Evolutionary conservation across 2,113 vertebrate genomes (phyloP), one percentile per base, ranked within the genome.

Genomic region (Sminthopsis crassicaudata): DNA sequence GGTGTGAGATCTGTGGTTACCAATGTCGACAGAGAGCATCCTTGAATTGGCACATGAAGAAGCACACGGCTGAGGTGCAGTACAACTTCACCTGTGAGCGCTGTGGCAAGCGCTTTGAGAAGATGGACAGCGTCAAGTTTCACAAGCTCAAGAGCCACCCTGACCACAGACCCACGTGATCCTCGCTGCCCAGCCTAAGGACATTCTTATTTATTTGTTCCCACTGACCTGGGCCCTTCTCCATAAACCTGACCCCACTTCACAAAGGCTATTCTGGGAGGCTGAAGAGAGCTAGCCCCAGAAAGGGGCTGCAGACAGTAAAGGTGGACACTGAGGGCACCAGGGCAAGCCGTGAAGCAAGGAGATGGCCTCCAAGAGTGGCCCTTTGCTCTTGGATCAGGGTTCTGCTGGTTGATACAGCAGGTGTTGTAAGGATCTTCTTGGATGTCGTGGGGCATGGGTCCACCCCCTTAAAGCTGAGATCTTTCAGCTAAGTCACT

Each of bases 41-140:
- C 0, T 99, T 99, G 42, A 99, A 99, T 97, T 99, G 99, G 99
- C 99, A 99, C 98, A 99, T 99, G 99, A 99, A 99, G 98, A 99
- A 99, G 54, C 99, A 99, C 97, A 99, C 98, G 0, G 97, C 99
- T 0, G 99, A 99, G 84, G 98, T 99, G 11, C 99, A 99, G 96
- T 99, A 99, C 98, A 99, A 99, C 98, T 99, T 99, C 98, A 99
- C 99, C 36, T 99, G 99, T 0, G 99, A 99, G 95, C 98, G 99
- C 98, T 99, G 99, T 0, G 98, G 99, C 90, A 99, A 99, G 96
- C 98, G 99, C 96, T 99, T 99, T 0, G 99, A 99, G 98, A 99
- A 99, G 96, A 97, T 99, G 94, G 99, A 99, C 98, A 99, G 99
- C 22, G 99, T 99, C 67, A 99, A 99, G 94, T 99, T 99, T 97